Conservation (phyloP, 2,888 invertebrate species). For the Allophyes oxyacanthae region DNA sequence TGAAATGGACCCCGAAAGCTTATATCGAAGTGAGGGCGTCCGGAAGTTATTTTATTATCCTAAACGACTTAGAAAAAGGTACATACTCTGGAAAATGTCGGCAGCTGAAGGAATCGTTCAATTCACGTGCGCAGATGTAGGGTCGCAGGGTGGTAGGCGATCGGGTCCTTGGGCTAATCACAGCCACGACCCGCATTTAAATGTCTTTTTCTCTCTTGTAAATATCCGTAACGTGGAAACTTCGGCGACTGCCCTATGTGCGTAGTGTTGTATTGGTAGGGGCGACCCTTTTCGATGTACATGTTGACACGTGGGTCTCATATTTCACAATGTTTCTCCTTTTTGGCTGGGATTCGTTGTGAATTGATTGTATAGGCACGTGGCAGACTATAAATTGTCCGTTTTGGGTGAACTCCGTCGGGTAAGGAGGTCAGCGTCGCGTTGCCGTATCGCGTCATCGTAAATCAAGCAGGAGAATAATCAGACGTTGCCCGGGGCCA, state of each 20-base stretch:
- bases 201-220: constrained; percentile 78
- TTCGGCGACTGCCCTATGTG: constrained; percentile 63
- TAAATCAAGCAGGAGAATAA: constrained; percentile 87
- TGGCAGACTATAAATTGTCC: constrained; percentile 82
- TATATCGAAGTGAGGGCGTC: constrained; percentile 46
- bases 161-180: constrained; percentile 80
- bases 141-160: constrained; percentile 70
- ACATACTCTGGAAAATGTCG: constrained; percentile 64
- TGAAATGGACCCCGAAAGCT: constrained; percentile 43
- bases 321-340: constrained; percentile 77
- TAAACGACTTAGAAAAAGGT: constrained; percentile 61
- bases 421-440: constrained; percentile 74
- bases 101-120: constrained; percentile 66
- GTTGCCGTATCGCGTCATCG: constrained; percentile 81
- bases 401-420: constrained; percentile 73
- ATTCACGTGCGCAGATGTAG: constrained; percentile 71
- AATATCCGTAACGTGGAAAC: constrained; percentile 71
- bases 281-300: constrained; percentile 70
- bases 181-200: constrained; percentile 84
- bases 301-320: constrained; percentile 77
- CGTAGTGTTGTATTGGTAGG: constrained; percentile 51
- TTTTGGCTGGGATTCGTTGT: constrained; percentile 53
- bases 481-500: constrained; percentile 79
- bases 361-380: constrained; percentile 79
- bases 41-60: constrained; percentile 57